Conservation (phyloP, 2,888 invertebrate species). For the Sinopyrophorus schimmeli region DNA sequence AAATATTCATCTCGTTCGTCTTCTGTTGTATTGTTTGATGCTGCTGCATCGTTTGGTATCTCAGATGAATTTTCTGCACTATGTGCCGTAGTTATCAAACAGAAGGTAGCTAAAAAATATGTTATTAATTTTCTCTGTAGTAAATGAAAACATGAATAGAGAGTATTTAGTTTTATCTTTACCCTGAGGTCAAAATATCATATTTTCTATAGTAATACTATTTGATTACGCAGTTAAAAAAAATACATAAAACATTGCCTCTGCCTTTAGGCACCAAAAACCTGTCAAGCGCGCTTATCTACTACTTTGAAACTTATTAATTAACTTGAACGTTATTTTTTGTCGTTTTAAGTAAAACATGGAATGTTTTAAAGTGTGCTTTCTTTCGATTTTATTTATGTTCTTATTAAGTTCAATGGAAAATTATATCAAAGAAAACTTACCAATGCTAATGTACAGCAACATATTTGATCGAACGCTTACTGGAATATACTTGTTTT, state of each 20-base stretch:
- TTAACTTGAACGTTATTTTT: not conserved
- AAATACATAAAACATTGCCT: not conserved
- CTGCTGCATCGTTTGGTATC: not conserved
- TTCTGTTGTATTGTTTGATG: slow-evolving; percentile 14
- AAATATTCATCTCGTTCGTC: slow-evolving; percentile 42
- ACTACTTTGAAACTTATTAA: not conserved
- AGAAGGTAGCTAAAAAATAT: slow-evolving; percentile 15
- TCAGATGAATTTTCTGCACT: slow-evolving; percentile 3
- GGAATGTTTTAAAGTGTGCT: not conserved
- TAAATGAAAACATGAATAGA: not conserved
- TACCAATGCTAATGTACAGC: slow-evolving; percentile 17
- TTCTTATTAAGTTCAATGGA: not conserved
- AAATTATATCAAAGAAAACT: slow-evolving; percentile 9
- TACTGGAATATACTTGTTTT: slow-evolving; percentile 17
- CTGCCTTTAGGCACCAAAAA: not conserved
- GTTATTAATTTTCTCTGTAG: not conserved
- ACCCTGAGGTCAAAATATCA: no score
- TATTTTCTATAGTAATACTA: slow-evolving; percentile 1
- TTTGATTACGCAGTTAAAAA: slow-evolving; percentile 9
- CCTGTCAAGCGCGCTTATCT: not conserved
- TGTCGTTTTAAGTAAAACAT: not conserved
- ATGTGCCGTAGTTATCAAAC: slow-evolving; percentile 4
- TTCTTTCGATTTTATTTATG: no score
- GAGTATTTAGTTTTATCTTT: no score
- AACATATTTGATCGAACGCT: slow-evolving; percentile 19